These are phyloP conservation scores for Ennomos fuscantarius DNA, from an alignment of 2,888 invertebrate species.

Conservation along the genomic window DNA sequence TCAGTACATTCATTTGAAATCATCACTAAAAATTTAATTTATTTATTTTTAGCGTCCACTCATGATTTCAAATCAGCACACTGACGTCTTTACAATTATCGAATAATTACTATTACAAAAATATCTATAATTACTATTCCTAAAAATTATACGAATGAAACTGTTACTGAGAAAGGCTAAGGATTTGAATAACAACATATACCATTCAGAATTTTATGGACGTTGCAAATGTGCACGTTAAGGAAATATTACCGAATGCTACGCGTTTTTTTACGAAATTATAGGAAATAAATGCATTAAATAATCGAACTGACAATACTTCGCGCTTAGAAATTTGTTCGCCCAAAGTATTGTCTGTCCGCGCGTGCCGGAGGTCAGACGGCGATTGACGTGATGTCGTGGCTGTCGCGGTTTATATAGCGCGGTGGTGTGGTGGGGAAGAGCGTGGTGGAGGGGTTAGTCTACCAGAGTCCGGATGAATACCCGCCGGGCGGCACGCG, in stretches of 20 bases:
- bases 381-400: constrained; percentile 30
- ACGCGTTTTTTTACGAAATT: constrained; percentile 52
- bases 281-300: constrained; percentile 70
- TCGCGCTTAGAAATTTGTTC: constrained; percentile 21
- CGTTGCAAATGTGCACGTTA: constrained; percentile 51
- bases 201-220: constrained; percentile 69
- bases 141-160: constrained; percentile 78
- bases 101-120: constrained; percentile 82
- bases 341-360: constrained; percentile 43
- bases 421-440: constrained; percentile 43
- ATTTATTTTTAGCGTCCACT: constrained; percentile 29
- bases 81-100: constrained; percentile 67
- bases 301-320: constrained; percentile 43
- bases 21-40: constrained; percentile 38
- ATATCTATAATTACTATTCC: constrained; percentile 82
- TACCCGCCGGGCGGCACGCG: constrained; percentile 89
- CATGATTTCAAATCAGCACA: constrained; percentile 55
- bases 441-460: constrained; percentile 44
- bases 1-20: constrained; percentile 50
- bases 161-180: constrained; percentile 81
- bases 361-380: constrained; percentile 44
- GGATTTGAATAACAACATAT: constrained; percentile 82
- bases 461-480: constrained; percentile 89
- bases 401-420: constrained; percentile 45
- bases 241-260: constrained; percentile 56